phyloP scores from a whole-genome alignment of 1,140 invertebrate species.

The Cheumatopsyche charites region DNA sequence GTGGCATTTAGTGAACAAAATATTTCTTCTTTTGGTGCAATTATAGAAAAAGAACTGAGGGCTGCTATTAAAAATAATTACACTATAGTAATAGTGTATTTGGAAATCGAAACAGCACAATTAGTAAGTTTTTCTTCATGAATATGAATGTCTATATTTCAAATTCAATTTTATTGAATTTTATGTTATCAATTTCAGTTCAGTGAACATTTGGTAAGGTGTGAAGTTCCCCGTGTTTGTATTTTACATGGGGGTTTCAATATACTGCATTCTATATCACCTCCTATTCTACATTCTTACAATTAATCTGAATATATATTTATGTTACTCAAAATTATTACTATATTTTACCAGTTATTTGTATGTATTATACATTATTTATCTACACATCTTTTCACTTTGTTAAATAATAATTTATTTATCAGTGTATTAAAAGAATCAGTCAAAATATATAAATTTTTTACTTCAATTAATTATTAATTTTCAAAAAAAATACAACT shows the following conservation, averaged over 20 bases:
- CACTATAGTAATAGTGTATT: constrained; percentile 79
- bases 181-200: constrained; percentile 69
- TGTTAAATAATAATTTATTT: too few relatives aligned
- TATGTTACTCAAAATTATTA: too few relatives aligned
- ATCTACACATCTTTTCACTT: too few relatives aligned
- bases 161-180: too few relatives aligned
- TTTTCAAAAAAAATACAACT: too few relatives aligned
- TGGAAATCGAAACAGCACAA: constrained; percentile 75
- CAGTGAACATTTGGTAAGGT: constrained; percentile 72
- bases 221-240: constrained; percentile 70
- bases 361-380: too few relatives aligned
- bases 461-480: too few relatives aligned
- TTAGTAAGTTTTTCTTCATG: constrained; percentile 72
- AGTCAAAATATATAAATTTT: too few relatives aligned
- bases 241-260: constrained; percentile 76
- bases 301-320: constrained; percentile 18
- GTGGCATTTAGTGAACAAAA: constrained; percentile 71
- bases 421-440: too few relatives aligned
- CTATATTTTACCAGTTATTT: too few relatives aligned
- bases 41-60: constrained; percentile 65
- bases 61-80: constrained; percentile 58
- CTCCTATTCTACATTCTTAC: constrained; percentile 62
- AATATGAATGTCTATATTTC: too few relatives aligned
- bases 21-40: constrained; percentile 67
- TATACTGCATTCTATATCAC: constrained; percentile 66